Evolutionary conservation across 1,140 invertebrate genomes (phyloP), one percentile per base, ranked within the genome.

Genomic region (Nymphalis io): DNA sequence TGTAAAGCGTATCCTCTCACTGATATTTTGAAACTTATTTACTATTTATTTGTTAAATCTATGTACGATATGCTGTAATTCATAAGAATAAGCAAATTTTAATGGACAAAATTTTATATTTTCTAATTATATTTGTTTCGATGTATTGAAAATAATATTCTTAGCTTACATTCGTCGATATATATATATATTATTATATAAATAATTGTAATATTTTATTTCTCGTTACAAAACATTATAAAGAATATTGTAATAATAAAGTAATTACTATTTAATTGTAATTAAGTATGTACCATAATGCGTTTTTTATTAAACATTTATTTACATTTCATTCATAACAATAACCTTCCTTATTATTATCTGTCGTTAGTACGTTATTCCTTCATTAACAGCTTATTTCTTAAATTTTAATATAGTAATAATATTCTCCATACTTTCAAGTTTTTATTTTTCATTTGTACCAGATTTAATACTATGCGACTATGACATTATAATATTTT

Each of bases 1-100:
- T 58, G 70, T 75, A 75, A 75, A 75, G 73, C 73, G 73, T 68
- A 59, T 71, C 46, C 12, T 75, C 69, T 75, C 73, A 71, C 73
- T 71, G 69, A 68, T 63, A 71, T 68, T 64, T 55, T 16, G 53
- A 68, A 59, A 65, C 64, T 64, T 68, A 73, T 48, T 39, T 27
- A 53, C 39, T 66, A 55, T 60, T 46, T 71, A 20, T 6, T 20
- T 18, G 16, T 51, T 51, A 51, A 20, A 20, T 16, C 46, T 51
- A 51, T 51, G 8, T 18, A 71, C 63, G 69, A 71, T 71, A 71
- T 71, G 69, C 69, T 40, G 38, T 61, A 66, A 55, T 55, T 71
- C 69, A 71, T 71, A 71, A 71, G 69, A 71, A 60, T 39, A 68
- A 68, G 71, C 66, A 46, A 51, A 46, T 72, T 64, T 60, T 51